phyloP scores from a whole-genome alignment of 1,140 invertebrate species.

The Wiebesia pumilae region DNA sequence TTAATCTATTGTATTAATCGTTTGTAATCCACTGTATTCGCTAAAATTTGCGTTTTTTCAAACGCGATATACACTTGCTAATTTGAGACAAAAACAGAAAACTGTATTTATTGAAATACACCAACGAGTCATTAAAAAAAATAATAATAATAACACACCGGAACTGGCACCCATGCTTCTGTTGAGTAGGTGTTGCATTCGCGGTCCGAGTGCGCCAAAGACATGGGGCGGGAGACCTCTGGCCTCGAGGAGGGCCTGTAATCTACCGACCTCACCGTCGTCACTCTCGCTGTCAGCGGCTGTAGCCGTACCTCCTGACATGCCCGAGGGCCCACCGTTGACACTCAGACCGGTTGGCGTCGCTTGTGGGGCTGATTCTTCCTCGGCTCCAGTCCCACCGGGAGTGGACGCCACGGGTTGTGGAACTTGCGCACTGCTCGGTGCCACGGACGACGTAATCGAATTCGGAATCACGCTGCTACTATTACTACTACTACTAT shows the following conservation, averaged over 20 bases:
- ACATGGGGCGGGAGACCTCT: conserved; percentile 95
- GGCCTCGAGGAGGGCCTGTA: conserved; percentile 94
- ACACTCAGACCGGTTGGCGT: conserved; percentile 47
- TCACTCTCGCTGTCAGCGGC: conserved; percentile 79
- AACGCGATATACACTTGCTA: no score
- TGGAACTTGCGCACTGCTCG: conserved; percentile 52
- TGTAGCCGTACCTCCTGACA: conserved; percentile 68
- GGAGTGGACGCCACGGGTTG: background rate
- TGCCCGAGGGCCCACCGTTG: conserved; percentile 70
- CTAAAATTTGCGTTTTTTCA: no score
- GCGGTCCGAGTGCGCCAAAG: conserved; percentile 94
- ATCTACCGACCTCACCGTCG: conserved; percentile 90
- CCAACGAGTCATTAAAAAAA: no score
- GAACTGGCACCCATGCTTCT: conserved; percentile 92
- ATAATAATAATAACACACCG: conserved; percentile 73
- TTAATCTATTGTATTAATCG: no score
- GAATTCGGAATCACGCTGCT: conserved; percentile 59
- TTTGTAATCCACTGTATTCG: no score
- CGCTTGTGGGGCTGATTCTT: background rate
- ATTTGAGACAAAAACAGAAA: no score
- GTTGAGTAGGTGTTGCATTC: conserved; percentile 98
- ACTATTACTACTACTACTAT: conserved; percentile 54
- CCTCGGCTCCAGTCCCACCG: background rate
- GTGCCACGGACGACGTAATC: conserved; percentile 56
- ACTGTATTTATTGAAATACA: no score